Evolutionary conservation across 2,113 vertebrate species (phyloP), one percentile per base, ranked within the genome.

Genomic region (Terrapene triunguis): DNA sequence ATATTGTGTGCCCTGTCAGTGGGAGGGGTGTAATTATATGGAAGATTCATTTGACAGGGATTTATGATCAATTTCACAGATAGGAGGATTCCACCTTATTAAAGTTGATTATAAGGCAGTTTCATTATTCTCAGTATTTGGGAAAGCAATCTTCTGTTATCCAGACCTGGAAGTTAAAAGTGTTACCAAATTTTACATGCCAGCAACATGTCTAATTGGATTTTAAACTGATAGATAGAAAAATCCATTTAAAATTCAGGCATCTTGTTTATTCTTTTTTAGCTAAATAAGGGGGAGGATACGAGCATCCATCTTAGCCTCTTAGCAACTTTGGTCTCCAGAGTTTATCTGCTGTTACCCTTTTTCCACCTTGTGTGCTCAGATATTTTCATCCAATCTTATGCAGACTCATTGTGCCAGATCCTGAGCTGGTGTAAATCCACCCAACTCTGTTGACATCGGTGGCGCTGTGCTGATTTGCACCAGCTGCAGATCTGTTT

Each of bases 1-100:
- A 35, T 11, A 2, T 1, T 27, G 27, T 0, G 0, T 12, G 4
- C 14, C n/a, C 8, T 74, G 83, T 54, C 82, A 38, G 79, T 80
- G 44, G 69, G 42, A 80, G 53, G 2, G 51, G 32, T 2, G n/a
- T 80, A 55, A 57, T 0, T 8, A 1, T 9, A 54, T 32, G 78
- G 11, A 3, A 85, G 85, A 54, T 4, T 1, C 13, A 25, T 25
- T 80, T 74, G 35, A 32, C 53, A 42, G 79, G 48, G 87, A 24
- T 24, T 51, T 6, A 89, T 55, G 21, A 76, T 32, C 44, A 50
- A 17, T 5, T 10, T 65, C 17, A 29, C 7, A 53, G 57, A 10
- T 90, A 72, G 38, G 44, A 89, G 78, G 25, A 32, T 79, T 54
- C 87, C 38, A 2, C 0, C 8, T 79, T 29, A 1, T 59, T 19